phyloP scores from a whole-genome alignment of 2,113 vertebrate species.

The Megaceryle torquata region DNA sequence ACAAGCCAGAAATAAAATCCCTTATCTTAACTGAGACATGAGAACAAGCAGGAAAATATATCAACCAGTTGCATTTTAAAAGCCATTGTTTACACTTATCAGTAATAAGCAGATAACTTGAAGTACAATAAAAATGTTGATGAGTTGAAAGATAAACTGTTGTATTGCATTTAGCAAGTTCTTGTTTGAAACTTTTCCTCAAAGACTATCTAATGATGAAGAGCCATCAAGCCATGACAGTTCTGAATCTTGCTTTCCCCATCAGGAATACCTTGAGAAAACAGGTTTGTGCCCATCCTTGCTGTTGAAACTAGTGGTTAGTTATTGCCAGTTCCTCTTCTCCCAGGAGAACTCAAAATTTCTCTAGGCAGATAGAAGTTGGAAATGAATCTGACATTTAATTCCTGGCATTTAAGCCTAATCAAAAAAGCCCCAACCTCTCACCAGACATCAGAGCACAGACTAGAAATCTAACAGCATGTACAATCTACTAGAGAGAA shows the following conservation, averaged over 20 bases:
- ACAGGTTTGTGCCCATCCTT: not conserved
- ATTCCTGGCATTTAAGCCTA: not conserved
- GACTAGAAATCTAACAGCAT: not conserved
- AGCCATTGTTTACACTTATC: not conserved
- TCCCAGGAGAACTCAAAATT: not conserved
- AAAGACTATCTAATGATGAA: not conserved
- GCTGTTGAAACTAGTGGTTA: not conserved
- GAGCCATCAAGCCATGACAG: not conserved
- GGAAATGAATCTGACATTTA: not conserved
- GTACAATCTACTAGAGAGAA: not conserved
- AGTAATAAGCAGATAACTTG: not conserved
- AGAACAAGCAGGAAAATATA: not conserved
- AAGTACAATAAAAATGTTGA: not conserved
- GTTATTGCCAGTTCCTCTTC: not conserved
- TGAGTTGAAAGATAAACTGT: not conserved
- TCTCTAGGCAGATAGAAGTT: not conserved
- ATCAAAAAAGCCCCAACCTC: not conserved
- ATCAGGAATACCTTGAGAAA: not conserved
- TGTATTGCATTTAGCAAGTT: not conserved
- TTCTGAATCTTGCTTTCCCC: not conserved
- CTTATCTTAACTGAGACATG: not conserved
- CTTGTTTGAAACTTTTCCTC: not conserved
- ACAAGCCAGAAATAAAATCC: not conserved
- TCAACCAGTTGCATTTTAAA: not conserved
- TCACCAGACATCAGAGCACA: not conserved